phyloP scores from a whole-genome alignment of 2,888 invertebrate genomes.

The Lydus trimaculatus region DNA sequence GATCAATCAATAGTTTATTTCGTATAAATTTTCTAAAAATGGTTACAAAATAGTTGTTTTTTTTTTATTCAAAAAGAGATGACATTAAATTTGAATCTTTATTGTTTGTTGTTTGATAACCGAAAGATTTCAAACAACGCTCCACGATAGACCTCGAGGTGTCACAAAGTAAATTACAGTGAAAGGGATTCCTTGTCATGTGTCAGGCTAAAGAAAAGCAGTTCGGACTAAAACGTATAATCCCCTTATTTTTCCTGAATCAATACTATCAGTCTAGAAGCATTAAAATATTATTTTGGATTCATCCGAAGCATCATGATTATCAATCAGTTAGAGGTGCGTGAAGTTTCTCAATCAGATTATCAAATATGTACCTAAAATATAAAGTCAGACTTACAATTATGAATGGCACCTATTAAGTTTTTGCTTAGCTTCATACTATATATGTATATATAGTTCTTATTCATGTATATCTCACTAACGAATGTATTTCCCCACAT shows the following conservation, averaged over 20 bases:
- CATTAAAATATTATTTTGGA: slow-evolving; percentile 26
- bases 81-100: slow-evolving; percentile 32
- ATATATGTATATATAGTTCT: slow-evolving; percentile 22
- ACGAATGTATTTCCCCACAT: slow-evolving; percentile 40
- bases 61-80: slow-evolving; percentile 7
- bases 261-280: slow-evolving; percentile 37
- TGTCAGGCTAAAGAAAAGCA: slow-evolving; percentile 48
- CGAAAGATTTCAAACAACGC: slow-evolving; percentile 34
- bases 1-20: slow-evolving; percentile 21
- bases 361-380: slow-evolving; percentile 19
- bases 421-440: slow-evolving; percentile 35
- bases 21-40: slow-evolving; percentile 6
- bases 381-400: slow-evolving; percentile 38
- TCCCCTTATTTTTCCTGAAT: slow-evolving; percentile 45
- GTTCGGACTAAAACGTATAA: slow-evolving; percentile 43
- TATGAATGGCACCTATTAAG: slow-evolving; percentile 36
- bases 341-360: slow-evolving; percentile 11
- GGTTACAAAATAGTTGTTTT: neutral
- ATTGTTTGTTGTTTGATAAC: slow-evolving; percentile 27
- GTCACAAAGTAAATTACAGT: slow-evolving; percentile 55
- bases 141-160: slow-evolving; percentile 35
- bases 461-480: slow-evolving; percentile 40
- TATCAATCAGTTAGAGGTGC: neutral
- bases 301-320: neutral
- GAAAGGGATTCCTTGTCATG: slow-evolving; percentile 57